phyloP scores from a whole-genome alignment of 1,140 invertebrate species.

The Pomacea maculata region DNA sequence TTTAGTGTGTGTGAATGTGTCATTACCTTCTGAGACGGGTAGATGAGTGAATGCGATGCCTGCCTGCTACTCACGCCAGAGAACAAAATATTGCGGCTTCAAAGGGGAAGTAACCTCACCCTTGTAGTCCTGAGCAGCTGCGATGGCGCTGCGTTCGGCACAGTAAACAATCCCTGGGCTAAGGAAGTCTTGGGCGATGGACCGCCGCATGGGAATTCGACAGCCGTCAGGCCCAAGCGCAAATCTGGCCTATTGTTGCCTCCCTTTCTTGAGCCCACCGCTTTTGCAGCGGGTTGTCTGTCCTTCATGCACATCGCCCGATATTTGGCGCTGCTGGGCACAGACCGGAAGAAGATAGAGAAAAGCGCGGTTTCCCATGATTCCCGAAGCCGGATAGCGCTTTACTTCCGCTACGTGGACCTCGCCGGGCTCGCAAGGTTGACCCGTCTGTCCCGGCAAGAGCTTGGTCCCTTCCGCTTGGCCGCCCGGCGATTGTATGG shows the following conservation, averaged over 20 bases:
- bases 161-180: neutral
- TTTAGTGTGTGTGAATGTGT: too few species aligned
- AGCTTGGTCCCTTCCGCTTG: neutral
- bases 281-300: neutral
- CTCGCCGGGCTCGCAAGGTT: neutral
- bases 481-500: conserved; percentile 17
- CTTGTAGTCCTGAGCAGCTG: too few species aligned
- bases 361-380: neutral
- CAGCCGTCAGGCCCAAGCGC: neutral
- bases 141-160: neutral
- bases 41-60: too few species aligned
- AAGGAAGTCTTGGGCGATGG: neutral
- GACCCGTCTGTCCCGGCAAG: neutral
- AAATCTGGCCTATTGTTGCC: conserved; percentile 5
- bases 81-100: too few species aligned
- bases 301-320: neutral
- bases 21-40: too few species aligned
- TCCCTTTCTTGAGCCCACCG: neutral
- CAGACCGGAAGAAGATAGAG: neutral
- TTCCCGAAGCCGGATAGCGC: neutral
- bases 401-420: neutral
- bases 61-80: too few species aligned
- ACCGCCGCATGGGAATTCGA: neutral
- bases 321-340: neutral
- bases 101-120: too few species aligned